These are phyloP conservation scores for Drosophila quadrilineata DNA, from an alignment of 1,140 invertebrate genomes.

Conservation along the genomic window DNA sequence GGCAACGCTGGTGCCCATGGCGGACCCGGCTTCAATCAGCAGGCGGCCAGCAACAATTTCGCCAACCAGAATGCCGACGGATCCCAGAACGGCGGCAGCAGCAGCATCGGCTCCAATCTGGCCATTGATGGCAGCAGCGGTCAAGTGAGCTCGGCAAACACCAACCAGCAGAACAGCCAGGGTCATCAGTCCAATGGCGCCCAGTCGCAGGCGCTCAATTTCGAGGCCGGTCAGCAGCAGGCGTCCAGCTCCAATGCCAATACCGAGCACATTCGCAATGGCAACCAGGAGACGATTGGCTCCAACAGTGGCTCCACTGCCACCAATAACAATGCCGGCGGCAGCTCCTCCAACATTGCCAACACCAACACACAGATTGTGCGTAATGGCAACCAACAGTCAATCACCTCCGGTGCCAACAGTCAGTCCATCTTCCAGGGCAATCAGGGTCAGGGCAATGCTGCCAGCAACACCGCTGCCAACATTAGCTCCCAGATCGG, in stretches of 20 bases:
- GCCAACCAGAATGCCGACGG: slow-evolving; percentile 51
- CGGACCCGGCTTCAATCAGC: slow-evolving; percentile 63
- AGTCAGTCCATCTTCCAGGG: slow-evolving; percentile 77
- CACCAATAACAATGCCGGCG: slow-evolving; percentile 66
- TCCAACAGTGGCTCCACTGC: slow-evolving; percentile 63
- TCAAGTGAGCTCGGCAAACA: slow-evolving; percentile 74
- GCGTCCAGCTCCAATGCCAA: slow-evolving; percentile 68
- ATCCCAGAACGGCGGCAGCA: slow-evolving; percentile 48
- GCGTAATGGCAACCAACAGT: slow-evolving; percentile 41
- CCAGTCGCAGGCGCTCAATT: slow-evolving; percentile 74
- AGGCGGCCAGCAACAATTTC: slow-evolving; percentile 74
- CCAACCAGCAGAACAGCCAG: slow-evolving; percentile 44
- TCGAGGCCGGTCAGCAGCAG: slow-evolving; percentile 54
- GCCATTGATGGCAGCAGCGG: slow-evolving; percentile 72
- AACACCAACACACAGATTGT: slow-evolving; percentile 62
- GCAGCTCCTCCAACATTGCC: slow-evolving; percentile 60
- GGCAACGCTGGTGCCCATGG: slow-evolving; percentile 62
- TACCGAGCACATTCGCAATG: slow-evolving; percentile 46
- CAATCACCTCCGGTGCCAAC: slow-evolving; percentile 56
- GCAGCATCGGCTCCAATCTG: slow-evolving; percentile 73
- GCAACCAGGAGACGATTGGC: slow-evolving; percentile 41
- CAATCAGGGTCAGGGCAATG: slow-evolving; percentile 55
- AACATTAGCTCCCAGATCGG: slow-evolving; percentile 54
- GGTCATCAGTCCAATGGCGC: slow-evolving; percentile 34
- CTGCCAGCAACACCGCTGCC: slow-evolving; percentile 55